Base-by-base conservation (phyloP, 2,113 vertebrate genomes). In the Eonycteris spelaea region DNA sequence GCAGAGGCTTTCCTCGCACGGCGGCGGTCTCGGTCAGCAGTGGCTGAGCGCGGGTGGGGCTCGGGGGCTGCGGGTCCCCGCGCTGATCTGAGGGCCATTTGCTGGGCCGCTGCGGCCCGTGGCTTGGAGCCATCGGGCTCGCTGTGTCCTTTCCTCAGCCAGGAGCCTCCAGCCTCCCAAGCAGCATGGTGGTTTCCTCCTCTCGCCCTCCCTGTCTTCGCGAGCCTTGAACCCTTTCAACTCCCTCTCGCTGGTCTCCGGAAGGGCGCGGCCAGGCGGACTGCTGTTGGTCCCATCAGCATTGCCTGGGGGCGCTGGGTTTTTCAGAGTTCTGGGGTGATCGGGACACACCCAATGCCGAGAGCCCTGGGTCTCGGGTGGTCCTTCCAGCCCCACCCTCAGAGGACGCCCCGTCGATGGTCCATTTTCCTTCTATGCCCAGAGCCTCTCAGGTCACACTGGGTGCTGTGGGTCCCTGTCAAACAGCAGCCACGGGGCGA, bases 161-260 rank as follows among this genome's bases (percentile, higher is more conserved):
- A 0, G 8, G 0, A 0, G 33, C 14, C 30, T 30, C 45, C 57
- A 16, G 18, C 35, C 28, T n/a, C 30, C 18, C 2, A 0, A 4
- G 6, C 1, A 7, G 30, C 38, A 3, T 11, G 67, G 45, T 43
- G 0, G 2, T 51, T 51, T 26, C 33, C 43, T 53, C 19, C 14
- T 28, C 13, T 24, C 10, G 9, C 8, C 19, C n/a, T n/a, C 55
- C 53, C 30, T 48, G 21, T 12, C n/a, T 71, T 40, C 22, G 18
- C 9, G 68, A 51, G n/a, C 14, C 3, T 26, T 14, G n/a, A 53
- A 12, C 35, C 28, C 30, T 5, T 45, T 55, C 28, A 61, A 13
- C 38, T 59, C 51, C 10, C 53, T 74, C n/a, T 5, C 5, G 33
- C 18, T 16, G 28, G 12, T 40, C 15, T 26, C n/a, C 33, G 5